These are phyloP conservation scores for Gadopsis marmoratus DNA, from an alignment of 2,797 vertebrate species.

Conservation along the genomic window DNA sequence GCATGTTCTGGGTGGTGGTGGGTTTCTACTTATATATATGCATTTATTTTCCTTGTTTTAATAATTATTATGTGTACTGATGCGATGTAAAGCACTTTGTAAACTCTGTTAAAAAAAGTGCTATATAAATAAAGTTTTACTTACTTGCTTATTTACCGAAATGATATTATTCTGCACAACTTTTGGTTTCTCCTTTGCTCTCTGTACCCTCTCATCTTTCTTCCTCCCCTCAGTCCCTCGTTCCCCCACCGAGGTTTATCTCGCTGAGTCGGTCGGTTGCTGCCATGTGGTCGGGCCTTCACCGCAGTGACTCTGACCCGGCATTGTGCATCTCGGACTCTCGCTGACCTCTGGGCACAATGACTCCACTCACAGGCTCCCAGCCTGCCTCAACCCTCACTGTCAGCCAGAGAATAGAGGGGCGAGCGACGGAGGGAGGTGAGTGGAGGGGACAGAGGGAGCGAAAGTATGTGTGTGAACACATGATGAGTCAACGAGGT, in stretches of 20 bases:
- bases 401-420: constrained; percentile 32
- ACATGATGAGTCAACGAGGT: background rate
- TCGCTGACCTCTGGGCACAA: constrained; percentile 64
- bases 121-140: too few species aligned
- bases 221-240: background rate
- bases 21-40: too few species aligned
- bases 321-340: constrained; percentile 56
- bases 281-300: constrained; percentile 18
- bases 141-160: background rate
- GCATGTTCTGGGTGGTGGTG: too few species aligned
- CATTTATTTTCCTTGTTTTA: too few species aligned
- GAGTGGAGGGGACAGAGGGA: background rate
- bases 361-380: constrained; percentile 50
- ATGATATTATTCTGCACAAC: background rate
- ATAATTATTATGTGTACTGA: too few species aligned
- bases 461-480: background rate
- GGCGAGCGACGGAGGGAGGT: background rate
- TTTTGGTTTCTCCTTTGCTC: background rate
- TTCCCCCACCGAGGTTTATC: background rate
- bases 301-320: constrained; percentile 47
- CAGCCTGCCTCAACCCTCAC: constrained; percentile 31
- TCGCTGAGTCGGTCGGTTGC: background rate
- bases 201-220: background rate
- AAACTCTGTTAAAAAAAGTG: too few species aligned
- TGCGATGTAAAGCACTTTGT: too few species aligned